These are phyloP conservation scores for Spialia ferax DNA, from an alignment of 2,888 invertebrate species.

Conservation along the genomic window DNA sequence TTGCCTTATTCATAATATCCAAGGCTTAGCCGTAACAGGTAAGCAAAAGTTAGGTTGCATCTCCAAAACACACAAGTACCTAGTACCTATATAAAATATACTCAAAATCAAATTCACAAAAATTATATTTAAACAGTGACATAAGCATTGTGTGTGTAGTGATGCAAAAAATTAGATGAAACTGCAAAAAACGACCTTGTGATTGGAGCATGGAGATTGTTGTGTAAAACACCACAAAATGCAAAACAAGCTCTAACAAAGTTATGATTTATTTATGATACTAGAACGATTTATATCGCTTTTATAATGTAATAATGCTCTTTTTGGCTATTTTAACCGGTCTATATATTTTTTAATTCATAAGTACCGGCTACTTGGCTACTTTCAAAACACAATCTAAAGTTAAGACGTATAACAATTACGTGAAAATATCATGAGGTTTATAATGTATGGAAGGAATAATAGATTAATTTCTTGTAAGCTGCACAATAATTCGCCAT, in stretches of 20 bases:
- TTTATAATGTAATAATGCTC: no score
- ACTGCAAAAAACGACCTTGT: not conserved
- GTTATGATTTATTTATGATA: no score
- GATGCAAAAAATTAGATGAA: not conserved
- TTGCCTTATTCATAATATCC: no score
- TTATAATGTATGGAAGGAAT: not conserved
- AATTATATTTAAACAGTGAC: not conserved
- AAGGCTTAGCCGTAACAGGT: not conserved
- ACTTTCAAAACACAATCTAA: not conserved
- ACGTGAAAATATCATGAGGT: not conserved
- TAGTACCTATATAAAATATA: no score
- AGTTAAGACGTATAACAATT: not conserved
- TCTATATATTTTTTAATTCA: no score
- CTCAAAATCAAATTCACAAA: not conserved
- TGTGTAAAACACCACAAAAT: not conserved
- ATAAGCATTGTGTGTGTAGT: not conserved
- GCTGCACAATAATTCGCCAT: conserved; percentile 20
- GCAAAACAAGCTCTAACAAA: not conserved
- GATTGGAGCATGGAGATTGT: not conserved
- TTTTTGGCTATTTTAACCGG: no score
- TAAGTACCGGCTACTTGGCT: no score
- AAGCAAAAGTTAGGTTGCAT: not conserved
- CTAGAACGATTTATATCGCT: no score
- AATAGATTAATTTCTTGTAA: conserved; percentile 4
- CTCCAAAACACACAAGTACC: no score